These are phyloP conservation scores for Epinephelus moara DNA, from an alignment of 2,113 vertebrate species.

Conservation along the genomic window DNA sequence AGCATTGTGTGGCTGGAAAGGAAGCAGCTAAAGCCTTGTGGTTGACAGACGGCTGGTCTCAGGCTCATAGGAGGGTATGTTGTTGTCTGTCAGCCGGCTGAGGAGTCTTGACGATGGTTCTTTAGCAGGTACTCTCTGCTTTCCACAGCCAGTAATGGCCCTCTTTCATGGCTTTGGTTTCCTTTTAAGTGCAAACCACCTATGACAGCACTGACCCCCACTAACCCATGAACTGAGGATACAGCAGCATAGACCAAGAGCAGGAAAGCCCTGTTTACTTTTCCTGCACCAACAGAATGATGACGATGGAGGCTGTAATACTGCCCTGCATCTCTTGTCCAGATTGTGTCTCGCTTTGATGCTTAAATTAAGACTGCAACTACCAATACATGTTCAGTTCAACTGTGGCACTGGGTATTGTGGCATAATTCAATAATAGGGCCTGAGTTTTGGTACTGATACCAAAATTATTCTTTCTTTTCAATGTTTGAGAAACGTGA, in stretches of 20 bases:
- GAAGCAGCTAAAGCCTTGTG: constrained; percentile 44
- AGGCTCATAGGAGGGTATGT: constrained; percentile 42
- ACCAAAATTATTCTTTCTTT: too few relatives aligned
- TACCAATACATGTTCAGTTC: background rate
- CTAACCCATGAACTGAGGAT: constrained; percentile 11
- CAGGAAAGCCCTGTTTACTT: constrained; percentile 20
- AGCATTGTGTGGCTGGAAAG: constrained; percentile 17
- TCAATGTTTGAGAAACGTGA: too few relatives aligned
- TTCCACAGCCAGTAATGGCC: constrained; percentile 36
- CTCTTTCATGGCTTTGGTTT: constrained; percentile 22
- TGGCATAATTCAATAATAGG: too few relatives aligned
- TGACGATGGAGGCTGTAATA: background rate
- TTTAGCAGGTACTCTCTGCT: constrained; percentile 25
- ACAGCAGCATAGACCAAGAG: background rate
- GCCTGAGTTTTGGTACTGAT: background rate
- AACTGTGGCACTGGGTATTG: background rate
- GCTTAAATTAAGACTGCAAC: background rate
- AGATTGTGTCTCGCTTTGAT: background rate
- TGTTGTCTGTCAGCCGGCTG: constrained; percentile 14
- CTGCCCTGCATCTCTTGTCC: background rate
- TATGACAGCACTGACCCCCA: constrained; percentile 22
- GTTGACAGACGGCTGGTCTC: constrained; percentile 46
- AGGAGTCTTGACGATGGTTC: constrained; percentile 28
- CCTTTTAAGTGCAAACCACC: constrained; percentile 20
- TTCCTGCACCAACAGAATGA: background rate